phyloP scores from a whole-genome alignment of 1,140 invertebrate genomes.

The Globodera rostochiensis region DNA sequence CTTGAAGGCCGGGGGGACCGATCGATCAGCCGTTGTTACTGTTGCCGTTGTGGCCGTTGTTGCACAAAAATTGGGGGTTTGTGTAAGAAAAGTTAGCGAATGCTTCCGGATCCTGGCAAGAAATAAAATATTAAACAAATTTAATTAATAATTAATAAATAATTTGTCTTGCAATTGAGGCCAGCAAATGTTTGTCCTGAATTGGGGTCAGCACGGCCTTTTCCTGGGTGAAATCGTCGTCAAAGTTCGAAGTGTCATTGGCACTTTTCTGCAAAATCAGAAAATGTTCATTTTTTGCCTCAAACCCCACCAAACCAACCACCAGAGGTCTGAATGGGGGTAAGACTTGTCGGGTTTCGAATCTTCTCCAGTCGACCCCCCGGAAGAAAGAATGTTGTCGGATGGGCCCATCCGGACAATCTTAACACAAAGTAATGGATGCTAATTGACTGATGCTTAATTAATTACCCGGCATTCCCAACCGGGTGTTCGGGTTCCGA shows the following conservation, averaged over 20 bases:
- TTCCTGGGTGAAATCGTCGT: slow-evolving; percentile 97
- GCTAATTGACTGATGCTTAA: background rate
- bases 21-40: background rate
- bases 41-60: background rate
- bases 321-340: slow-evolving; percentile 98
- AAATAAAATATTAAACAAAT: background rate
- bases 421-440: background rate
- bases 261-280: slow-evolving; percentile 82
- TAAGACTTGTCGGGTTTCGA: slow-evolving; percentile 85
- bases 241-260: slow-evolving; percentile 96
- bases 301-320: slow-evolving; percentile 73
- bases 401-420: slow-evolving; percentile 79
- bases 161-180: slow-evolving; percentile 81
- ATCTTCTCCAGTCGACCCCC: slow-evolving; percentile 91
- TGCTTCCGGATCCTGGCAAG: slow-evolving; percentile 82
- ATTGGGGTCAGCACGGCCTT: slow-evolving; percentile 93
- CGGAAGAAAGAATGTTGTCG: slow-evolving; percentile 90
- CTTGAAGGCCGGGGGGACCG: background rate
- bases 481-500: slow-evolving; percentile 88
- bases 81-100: slow-evolving; percentile 95
- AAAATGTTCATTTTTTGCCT: slow-evolving; percentile 6
- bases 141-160: background rate
- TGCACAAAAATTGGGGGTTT: slow-evolving; percentile 69
- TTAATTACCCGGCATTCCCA: slow-evolving; percentile 78
- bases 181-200: slow-evolving; percentile 82